Evolutionary conservation across 1,140 invertebrate species (phyloP).

Genomic region (Paraescarpia echinospica): DNA sequence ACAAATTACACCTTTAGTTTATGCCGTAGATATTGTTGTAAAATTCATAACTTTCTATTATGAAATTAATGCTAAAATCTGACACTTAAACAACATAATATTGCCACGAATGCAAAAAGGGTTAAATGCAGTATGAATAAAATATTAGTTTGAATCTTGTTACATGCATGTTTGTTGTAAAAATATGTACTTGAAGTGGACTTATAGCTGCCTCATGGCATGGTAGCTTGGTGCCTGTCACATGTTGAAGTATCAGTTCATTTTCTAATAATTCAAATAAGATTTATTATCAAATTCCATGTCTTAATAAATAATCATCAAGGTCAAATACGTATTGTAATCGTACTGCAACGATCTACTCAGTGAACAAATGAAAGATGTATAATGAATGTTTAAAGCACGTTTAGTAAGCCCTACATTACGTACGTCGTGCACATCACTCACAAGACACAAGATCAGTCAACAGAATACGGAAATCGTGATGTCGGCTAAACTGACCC

Average conservation of each 20-base stretch:
- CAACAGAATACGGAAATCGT: not conserved
- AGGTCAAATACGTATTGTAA: not conserved
- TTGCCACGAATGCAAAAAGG: not conserved
- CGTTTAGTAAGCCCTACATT: not conserved
- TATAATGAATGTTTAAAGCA: conserved; percentile 12
- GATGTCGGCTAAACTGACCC: not conserved
- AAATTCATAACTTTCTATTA: not conserved
- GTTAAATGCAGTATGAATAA: not conserved
- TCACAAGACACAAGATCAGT: no score
- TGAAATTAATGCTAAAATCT: not conserved
- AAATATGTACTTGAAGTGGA: not conserved
- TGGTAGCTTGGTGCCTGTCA: not conserved
- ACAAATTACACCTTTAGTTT: no score
- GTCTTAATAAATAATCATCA: not conserved
- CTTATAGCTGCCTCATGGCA: not conserved
- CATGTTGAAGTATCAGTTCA: not conserved
- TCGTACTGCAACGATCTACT: not conserved
- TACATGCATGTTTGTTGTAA: not conserved
- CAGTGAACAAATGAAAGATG: not conserved
- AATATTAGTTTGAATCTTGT: not conserved
- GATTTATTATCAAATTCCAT: not conserved
- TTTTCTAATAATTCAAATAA: conserved; percentile 14
- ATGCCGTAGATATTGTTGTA: not conserved
- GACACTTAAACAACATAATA: not conserved
- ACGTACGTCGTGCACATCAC: not conserved